A percentile compares a stretch with the other conserved stretches of the same genome.
Conservation (phyloP, 2,888 invertebrate species). For the Leptinotarsa juncta region DNA sequence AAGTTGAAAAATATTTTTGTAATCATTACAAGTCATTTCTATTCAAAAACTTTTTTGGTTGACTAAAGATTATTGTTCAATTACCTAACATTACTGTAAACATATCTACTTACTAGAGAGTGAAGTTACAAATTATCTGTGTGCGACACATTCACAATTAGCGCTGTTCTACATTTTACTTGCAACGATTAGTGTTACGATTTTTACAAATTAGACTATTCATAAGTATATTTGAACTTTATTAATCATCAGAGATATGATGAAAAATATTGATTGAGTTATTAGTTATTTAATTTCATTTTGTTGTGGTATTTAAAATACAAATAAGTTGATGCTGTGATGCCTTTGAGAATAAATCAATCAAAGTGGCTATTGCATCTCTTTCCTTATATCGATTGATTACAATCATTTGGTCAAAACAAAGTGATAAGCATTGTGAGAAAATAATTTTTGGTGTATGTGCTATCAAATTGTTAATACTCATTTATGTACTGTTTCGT, state of each 20-base stretch:
- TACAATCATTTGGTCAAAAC: too few relatives aligned
- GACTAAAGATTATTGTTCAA: conserved; percentile 25
- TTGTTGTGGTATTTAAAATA: conserved; percentile 14
- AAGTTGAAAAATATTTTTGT: conserved; percentile 39
- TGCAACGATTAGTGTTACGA: conserved; percentile 57
- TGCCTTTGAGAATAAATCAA: conserved; percentile 29
- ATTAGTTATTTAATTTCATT: conserved; percentile 23
- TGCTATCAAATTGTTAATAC: too few relatives aligned
- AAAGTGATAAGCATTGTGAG: too few relatives aligned
- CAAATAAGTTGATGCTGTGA: conserved; percentile 10
- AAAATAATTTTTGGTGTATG: too few relatives aligned
- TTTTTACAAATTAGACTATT: conserved; percentile 51
- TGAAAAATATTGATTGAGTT: conserved; percentile 24
- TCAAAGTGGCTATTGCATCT: not conserved
- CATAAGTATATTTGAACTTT: conserved; percentile 41
- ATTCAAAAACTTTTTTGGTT: conserved; percentile 25
- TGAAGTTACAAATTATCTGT: conserved; percentile 24
- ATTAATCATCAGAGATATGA: conserved; percentile 9
- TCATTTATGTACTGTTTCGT: not conserved
- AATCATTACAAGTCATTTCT: conserved; percentile 29
- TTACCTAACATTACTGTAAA: conserved; percentile 33
- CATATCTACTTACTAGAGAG: conserved; percentile 35
- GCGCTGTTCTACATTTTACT: conserved; percentile 52
- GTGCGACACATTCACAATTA: conserved; percentile 25
- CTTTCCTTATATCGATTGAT: too few relatives aligned